Evolutionary conservation across 2,113 vertebrate genomes (phyloP).

Genomic region (Odocoileus virginianus): DNA sequence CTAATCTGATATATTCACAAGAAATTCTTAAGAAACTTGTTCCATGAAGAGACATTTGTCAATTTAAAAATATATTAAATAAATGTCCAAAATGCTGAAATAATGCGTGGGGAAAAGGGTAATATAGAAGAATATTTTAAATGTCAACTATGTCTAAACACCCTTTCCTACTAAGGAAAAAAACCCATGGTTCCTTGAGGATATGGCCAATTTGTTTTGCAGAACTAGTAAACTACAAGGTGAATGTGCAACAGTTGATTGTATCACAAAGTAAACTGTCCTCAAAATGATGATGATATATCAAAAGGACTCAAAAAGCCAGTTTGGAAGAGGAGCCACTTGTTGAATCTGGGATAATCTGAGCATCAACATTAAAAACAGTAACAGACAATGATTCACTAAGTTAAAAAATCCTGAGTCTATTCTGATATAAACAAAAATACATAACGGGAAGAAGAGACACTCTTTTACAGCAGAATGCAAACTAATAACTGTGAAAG

Average conservation of each 20-base stretch:
- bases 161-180: not conserved
- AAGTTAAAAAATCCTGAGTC: not conserved
- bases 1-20: not conserved
- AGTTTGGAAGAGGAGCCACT: not conserved
- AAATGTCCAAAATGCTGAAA: not conserved
- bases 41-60: not conserved
- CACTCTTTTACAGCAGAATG: not conserved
- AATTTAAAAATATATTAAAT: constrained; percentile 18
- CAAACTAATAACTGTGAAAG: not conserved
- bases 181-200: not conserved
- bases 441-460: not conserved
- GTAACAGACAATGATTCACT: not conserved
- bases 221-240: not conserved
- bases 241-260: not conserved
- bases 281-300: not conserved
- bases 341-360: not conserved
- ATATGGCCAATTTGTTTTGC: not conserved
- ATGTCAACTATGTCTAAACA: constrained; percentile 18
- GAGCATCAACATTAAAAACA: not conserved
- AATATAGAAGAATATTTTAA: constrained; percentile 15
- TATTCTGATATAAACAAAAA: constrained; percentile 33
- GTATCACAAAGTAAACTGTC: not conserved
- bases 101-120: not conserved
- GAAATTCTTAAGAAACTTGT: constrained; percentile 16
- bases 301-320: not conserved